Percentiles rank a stretch among this genome's conserved stretches.
Evolutionary conservation across 2,888 invertebrate genomes (phyloP).

Genomic region (Drosophila formosana): DNA sequence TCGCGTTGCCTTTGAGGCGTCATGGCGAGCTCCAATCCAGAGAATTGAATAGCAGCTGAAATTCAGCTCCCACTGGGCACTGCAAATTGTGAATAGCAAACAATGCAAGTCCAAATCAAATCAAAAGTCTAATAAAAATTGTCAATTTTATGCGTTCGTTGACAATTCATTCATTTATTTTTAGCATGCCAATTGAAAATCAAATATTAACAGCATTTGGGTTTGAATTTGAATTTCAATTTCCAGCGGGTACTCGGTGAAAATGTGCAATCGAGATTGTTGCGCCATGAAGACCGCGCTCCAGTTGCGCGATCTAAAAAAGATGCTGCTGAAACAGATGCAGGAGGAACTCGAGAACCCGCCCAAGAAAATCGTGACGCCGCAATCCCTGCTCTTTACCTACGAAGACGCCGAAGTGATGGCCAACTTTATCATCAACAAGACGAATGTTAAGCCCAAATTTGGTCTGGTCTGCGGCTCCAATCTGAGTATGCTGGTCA

Average conservation of each 20-base stretch:
- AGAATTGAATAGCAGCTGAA: background rate
- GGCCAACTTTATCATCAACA: conserved; percentile 90
- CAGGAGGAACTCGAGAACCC: conserved; percentile 28
- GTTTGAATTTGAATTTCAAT: background rate
- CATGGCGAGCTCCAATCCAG: background rate
- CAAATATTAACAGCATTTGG: background rate
- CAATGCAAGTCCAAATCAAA: background rate
- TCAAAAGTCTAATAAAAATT: background rate
- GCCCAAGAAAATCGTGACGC: conserved; percentile 43
- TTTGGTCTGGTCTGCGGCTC: conserved; percentile 98
- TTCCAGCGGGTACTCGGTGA: background rate
- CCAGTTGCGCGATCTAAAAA: conserved; percentile 37
- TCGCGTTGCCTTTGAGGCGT: background rate
- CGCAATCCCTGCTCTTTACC: conserved; percentile 86
- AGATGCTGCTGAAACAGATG: conserved; percentile 14
- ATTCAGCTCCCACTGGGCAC: conserved; percentile 1
- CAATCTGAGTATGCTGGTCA: conserved; percentile 90
- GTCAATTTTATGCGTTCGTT: conserved; percentile 3
- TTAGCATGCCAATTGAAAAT: background rate
- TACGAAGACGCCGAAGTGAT: conserved; percentile 92
- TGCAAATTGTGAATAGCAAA: background rate
- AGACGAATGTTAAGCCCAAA: conserved; percentile 90
- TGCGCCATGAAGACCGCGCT: conserved; percentile 56
- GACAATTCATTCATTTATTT: conserved; percentile 1
- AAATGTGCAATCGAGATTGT: conserved; percentile 62